Evolutionary conservation across 2,797 vertebrate species (phyloP), one percentile per base, ranked within the genome.

Genomic region (Cottoperca gobio): DNA sequence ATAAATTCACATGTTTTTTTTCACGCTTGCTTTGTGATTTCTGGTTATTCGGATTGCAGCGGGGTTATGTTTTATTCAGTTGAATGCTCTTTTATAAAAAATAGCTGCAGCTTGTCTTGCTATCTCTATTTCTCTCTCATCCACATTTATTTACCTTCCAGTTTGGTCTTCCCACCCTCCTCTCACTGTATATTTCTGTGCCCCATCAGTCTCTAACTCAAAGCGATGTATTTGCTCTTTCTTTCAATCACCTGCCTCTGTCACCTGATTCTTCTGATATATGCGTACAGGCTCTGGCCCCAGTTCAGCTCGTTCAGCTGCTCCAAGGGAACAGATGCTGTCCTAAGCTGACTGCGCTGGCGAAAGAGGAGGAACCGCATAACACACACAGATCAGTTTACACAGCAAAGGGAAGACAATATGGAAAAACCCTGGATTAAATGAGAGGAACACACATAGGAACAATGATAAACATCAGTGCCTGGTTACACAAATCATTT

Each of bases 321-420:
- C 76, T 88, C 79, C 78, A 79, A 13, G 62, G 52, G 69, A 88
- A 60, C 91, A 92, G 87, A 88, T 91, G 91, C 82, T 77, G 67
- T 71, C 63, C 77, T 86, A 76, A 87, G 79, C 69, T 76, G 79
- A 86, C 81, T 60, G 79, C 62, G 74, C 73, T 73, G 83, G 54
- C 4, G 3, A 52, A 67, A 73, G 16, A 52, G 49, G 68, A 62
- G 46, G 55, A 26, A 37, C 16, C 78, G 81, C 65, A 81, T 14
- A 76, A 72, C 72, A 58, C 50, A 54, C 76, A 54, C 24, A 63
- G 81, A 85, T 89, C 80, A 37, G 62, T 83, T 89, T 86, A 88
- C 83, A 62, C 26, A 57, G 61, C 53, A 73, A 73, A 84, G 81
- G 52, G 8, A 71, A 79, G 53, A 75, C 75, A 78, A 81, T 76